phyloP scores from a whole-genome alignment of 2,888 invertebrate species.

The Dyspetes luteomarginatus region DNA sequence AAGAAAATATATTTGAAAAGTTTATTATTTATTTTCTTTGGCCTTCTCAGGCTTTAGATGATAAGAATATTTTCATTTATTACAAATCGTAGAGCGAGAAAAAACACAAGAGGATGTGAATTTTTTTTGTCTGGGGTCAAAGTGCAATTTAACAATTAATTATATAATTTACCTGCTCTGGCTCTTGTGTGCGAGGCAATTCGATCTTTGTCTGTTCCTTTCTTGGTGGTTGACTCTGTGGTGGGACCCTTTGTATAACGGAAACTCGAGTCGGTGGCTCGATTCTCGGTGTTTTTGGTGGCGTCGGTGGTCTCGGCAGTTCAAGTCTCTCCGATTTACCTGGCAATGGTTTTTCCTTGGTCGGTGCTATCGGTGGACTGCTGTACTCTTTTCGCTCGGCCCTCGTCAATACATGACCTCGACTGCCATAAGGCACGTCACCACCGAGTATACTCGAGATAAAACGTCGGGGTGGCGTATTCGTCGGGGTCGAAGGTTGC shows the following conservation, averaged over 20 bases:
- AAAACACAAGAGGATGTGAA: no score
- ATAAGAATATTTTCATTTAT: no score
- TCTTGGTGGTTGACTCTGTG: conserved; percentile 77
- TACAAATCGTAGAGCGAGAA: no score
- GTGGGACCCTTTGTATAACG: conserved; percentile 92
- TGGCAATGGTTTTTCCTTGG: conserved; percentile 88
- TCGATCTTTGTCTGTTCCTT: conserved; percentile 80
- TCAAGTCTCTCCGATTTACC: conserved; percentile 83
- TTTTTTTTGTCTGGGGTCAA: no score
- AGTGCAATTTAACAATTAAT: not conserved
- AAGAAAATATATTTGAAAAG: not conserved
- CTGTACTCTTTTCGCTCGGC: conserved; percentile 92
- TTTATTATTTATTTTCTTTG: no score
- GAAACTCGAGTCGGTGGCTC: conserved; percentile 90
- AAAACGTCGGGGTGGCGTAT: conserved; percentile 87
- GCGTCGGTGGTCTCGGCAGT: conserved; percentile 84
- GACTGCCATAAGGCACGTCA: conserved; percentile 92
- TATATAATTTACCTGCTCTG: conserved; percentile 79
- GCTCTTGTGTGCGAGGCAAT: conserved; percentile 81
- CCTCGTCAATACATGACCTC: conserved; percentile 91
- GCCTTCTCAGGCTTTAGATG: no score
- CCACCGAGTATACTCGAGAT: conserved; percentile 93
- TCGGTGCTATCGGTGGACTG: conserved; percentile 84
- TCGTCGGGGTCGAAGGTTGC: conserved; percentile 74
- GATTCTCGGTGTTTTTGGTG: conserved; percentile 86